phyloP scores from a whole-genome alignment of 23 tunicate genomes.

The Oikopleura vanhoeffeni region DNA sequence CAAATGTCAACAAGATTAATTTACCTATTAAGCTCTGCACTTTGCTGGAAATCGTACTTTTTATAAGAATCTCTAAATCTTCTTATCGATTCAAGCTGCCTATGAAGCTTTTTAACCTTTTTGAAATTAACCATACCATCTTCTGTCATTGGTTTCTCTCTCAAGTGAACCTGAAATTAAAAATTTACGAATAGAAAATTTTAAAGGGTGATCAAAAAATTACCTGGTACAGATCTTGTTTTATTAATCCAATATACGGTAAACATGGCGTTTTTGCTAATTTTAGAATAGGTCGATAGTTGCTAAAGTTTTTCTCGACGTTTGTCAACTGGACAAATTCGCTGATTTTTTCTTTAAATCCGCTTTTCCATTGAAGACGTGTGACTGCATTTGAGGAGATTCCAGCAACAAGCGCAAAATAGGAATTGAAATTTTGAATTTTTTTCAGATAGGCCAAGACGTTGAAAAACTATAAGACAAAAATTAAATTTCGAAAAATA shows the following conservation, averaged over 20 bases:
- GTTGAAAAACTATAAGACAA: constrained; percentile 1
- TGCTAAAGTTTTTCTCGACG: not conserved
- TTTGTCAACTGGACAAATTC: not conserved
- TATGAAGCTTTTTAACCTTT: not conserved
- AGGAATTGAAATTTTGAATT: not conserved
- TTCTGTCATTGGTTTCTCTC: not conserved
- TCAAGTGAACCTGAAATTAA: not conserved
- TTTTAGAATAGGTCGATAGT: not conserved
- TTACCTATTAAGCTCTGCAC: not conserved
- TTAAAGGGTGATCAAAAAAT: not conserved
- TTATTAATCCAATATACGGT: not conserved
- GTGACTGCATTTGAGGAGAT: constrained; percentile 12
- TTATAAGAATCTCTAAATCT: not conserved
- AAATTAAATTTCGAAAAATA: too few relatives aligned
- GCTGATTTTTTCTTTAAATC: not conserved
- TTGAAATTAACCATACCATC: constrained; percentile 8
- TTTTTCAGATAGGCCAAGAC: not conserved
- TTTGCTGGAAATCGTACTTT: not conserved
- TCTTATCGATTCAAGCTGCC: not conserved
- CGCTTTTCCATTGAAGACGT: not conserved
- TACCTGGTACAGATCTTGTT: constrained; percentile 12
- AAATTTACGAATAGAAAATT: not conserved
- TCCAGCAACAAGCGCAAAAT: constrained; percentile 1
- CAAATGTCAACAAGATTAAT: too few relatives aligned
- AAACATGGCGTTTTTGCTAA: not conserved